These are phyloP conservation scores for Gonocerus acuteangulatus DNA, from an alignment of 2,888 invertebrate genomes.

Conservation along the genomic window DNA sequence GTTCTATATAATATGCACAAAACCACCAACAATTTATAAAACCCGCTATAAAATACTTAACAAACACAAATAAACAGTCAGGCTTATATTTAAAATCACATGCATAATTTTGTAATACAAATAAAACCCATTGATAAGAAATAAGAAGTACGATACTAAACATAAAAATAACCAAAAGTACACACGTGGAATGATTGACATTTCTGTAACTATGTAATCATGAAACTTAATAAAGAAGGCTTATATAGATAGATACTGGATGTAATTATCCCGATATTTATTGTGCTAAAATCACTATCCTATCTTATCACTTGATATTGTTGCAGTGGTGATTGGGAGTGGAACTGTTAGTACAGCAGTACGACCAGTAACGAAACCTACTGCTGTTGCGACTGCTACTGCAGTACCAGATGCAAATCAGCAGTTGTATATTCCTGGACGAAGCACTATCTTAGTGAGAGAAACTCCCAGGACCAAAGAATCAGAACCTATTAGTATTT, in stretches of 20 bases:
- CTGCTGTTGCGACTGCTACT: background rate
- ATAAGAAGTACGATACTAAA: too few species aligned
- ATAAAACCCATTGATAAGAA: too few species aligned
- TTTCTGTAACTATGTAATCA: too few species aligned
- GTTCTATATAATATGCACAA: too few species aligned
- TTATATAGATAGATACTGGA: background rate
- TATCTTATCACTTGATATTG: slow-evolving; percentile 20
- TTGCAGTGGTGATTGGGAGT: slow-evolving; percentile 21
- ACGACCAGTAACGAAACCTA: slow-evolving; percentile 1
- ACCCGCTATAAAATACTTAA: too few species aligned
- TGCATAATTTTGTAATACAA: too few species aligned
- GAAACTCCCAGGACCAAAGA: slow-evolving; percentile 12
- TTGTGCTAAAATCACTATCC: too few species aligned
- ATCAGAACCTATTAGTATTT: slow-evolving; percentile 1
- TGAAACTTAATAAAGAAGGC: background rate
- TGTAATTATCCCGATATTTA: background rate
- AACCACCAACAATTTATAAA: too few species aligned
- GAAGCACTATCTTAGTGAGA: slow-evolving; percentile 12
- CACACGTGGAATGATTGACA: too few species aligned
- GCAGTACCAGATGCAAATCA: background rate
- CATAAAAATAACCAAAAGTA: too few species aligned
- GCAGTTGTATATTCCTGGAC: slow-evolving; percentile 7
- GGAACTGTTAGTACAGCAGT: slow-evolving; percentile 1
- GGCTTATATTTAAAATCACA: too few species aligned
- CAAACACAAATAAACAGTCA: too few species aligned